A percentile compares a stretch with the other conserved stretches of the same genome.
Conservation (phyloP, 1,140 invertebrate species). For the Palaemon carinicauda region DNA sequence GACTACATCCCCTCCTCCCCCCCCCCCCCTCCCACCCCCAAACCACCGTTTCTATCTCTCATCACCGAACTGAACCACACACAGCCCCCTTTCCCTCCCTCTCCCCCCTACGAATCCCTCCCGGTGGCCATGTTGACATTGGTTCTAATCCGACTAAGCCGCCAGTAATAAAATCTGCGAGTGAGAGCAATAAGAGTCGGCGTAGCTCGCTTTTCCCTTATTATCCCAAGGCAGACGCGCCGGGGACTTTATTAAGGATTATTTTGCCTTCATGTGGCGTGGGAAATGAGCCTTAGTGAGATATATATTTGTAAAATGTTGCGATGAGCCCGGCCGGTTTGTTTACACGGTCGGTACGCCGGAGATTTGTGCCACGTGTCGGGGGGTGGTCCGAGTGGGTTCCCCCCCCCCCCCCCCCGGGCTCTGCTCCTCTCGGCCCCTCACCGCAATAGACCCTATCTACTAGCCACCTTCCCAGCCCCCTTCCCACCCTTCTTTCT, state of each 20-base stretch:
- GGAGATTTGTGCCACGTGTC: background rate
- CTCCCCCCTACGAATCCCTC: background rate
- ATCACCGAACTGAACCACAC: too few species aligned
- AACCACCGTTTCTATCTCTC: background rate
- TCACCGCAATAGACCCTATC: too few species aligned
- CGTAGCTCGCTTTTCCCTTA: conserved; percentile 33
- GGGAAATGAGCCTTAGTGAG: conserved; percentile 42
- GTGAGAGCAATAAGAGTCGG: conserved; percentile 30
- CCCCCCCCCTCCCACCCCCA: background rate
- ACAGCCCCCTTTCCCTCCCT: background rate
- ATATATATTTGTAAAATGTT: conserved; percentile 40
- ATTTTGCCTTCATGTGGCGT: conserved; percentile 39
- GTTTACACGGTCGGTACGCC: background rate
- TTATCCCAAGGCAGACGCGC: conserved; percentile 7
- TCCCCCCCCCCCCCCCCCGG: too few species aligned
- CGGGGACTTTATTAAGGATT: conserved; percentile 36
- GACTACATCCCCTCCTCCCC: background rate
- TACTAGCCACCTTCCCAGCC: background rate
- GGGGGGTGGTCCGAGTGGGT: background rate
- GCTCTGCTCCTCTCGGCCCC: too few species aligned
- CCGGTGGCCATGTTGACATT: conserved; percentile 30
- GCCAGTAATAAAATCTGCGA: conserved; percentile 43
- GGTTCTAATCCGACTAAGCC: conserved; percentile 41
- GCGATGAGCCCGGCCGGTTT: background rate
- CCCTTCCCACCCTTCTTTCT: background rate